Evolutionary conservation across 2,888 invertebrate genomes (phyloP), one percentile per base, ranked within the genome.

Genomic region (Lymantria dispar): DNA sequence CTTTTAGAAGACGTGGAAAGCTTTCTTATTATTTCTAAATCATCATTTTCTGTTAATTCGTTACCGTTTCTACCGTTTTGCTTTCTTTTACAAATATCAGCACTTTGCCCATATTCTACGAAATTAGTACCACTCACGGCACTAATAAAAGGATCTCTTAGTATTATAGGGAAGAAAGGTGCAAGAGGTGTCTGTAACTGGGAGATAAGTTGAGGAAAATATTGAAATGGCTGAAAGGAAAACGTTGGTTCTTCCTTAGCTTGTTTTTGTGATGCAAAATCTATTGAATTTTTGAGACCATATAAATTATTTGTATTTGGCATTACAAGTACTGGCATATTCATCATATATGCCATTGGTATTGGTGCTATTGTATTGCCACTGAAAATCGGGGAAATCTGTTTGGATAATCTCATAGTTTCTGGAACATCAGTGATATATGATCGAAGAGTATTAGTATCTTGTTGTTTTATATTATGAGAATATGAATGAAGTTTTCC

Each of bases 91-190:
- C 93, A 93, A 13, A 92, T 82, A 62, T 93, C 93, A 38, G 93
- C 92, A 44, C 68, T 83, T 63, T 93, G 93, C 0, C 94, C 94
- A 59, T 92, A 92, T 74, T 94, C 93, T 42, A 94, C 68, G 64
- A 94, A 86, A 56, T 89, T 92, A 31, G 87, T 93, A 33, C 91
- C 86, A 56, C 82, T 83, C 49, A 84, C 74, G 45, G 92, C 81
- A 51, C 87, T 89, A 8, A 92, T 67, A 10, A 93, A 71, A 0
- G 94, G 94, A 66, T 94, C 93, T 74, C 89, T 92, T 31, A 94
- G 88, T 8, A 92, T 71, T 33, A 94, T 84, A 0, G 94, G 94
- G 63, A 94, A 94, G 36, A 83, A 81, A 36, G 83, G 78, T 8
- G 92, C 85, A 36, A 93, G 85, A 0, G 94, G 94, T 88, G 92